Conservation (phyloP, 2,888 invertebrate genomes). For the Emmelina monodactyla region DNA sequence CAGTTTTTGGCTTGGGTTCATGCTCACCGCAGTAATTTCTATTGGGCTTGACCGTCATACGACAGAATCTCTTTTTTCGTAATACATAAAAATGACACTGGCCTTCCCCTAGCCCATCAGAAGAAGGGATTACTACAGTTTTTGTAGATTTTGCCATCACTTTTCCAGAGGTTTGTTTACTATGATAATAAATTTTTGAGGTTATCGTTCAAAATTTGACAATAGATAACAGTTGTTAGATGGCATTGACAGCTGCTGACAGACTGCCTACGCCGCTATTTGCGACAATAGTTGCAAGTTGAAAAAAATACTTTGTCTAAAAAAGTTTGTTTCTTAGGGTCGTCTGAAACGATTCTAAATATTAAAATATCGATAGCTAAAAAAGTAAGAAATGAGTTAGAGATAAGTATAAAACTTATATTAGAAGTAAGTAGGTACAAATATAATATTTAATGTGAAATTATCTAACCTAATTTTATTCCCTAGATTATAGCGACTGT, state of each 20-base stretch:
- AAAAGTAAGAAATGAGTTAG: too few relatives aligned
- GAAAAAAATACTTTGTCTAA: too few relatives aligned
- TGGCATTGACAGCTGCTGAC: background rate
- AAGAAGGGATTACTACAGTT: too few relatives aligned
- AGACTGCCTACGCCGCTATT: background rate
- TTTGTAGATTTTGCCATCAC: conserved; percentile 7
- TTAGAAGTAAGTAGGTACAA: too few relatives aligned
- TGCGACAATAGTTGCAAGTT: background rate
- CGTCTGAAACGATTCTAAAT: too few relatives aligned
- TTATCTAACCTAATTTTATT: too few relatives aligned
- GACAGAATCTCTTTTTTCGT: conserved; percentile 77
- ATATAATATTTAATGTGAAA: too few relatives aligned
- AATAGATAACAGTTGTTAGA: background rate
- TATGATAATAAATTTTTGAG: conserved; percentile 8
- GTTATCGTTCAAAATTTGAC: background rate
- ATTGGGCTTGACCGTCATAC: conserved; percentile 76
- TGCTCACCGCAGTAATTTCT: conserved; percentile 79
- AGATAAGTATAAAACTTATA: too few relatives aligned
- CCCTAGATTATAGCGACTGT: too few relatives aligned
- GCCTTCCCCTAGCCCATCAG: conserved; percentile 15
- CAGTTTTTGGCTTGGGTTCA: conserved; percentile 38
- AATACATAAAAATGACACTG: conserved; percentile 72
- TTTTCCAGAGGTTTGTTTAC: conserved; percentile 8
- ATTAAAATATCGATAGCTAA: too few relatives aligned
- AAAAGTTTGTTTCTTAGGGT: too few relatives aligned